Percentiles rank a stretch among this genome's conserved stretches.
Conservation (phyloP, 2,113 vertebrate species). For the Pituophis catenifer region DNA sequence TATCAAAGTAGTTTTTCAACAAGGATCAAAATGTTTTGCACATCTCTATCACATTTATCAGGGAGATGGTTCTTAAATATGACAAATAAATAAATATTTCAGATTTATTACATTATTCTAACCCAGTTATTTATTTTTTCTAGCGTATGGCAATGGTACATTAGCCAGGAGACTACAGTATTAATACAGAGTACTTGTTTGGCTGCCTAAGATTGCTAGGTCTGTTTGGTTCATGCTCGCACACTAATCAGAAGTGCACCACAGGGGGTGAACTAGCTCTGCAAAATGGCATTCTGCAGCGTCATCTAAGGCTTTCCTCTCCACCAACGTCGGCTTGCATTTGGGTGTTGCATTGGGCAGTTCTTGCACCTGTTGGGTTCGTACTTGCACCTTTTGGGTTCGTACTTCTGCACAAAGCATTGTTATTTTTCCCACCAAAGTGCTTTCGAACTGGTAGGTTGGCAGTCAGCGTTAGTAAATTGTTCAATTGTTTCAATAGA, state of each 20-base stretch:
- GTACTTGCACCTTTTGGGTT: too few species aligned
- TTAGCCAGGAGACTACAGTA: neutral
- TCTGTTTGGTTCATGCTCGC: too few species aligned
- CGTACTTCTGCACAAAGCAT: too few species aligned
- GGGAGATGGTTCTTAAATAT: neutral
- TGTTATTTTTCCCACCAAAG: too few species aligned
- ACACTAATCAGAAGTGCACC: neutral
- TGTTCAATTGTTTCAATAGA: neutral
- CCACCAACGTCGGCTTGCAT: too few species aligned
- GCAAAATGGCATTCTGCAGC: neutral
- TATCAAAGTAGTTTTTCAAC: neutral
- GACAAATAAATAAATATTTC: neutral
- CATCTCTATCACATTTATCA: neutral
- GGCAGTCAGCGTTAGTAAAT: neutral
- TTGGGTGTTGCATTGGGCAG: too few species aligned
- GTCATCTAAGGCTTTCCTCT: too few species aligned
- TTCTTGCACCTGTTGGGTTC: too few species aligned
- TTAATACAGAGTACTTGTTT: neutral
- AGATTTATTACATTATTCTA: neutral
- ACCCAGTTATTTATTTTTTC: neutral
- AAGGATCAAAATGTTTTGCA: neutral
- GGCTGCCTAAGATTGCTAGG: neutral
- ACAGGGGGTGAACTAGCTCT: neutral
- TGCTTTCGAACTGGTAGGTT: too few species aligned
- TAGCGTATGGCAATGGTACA: neutral